Evolutionary conservation across 2,888 invertebrate genomes (phyloP).

Genomic region (Drosophila mimetica): DNA sequence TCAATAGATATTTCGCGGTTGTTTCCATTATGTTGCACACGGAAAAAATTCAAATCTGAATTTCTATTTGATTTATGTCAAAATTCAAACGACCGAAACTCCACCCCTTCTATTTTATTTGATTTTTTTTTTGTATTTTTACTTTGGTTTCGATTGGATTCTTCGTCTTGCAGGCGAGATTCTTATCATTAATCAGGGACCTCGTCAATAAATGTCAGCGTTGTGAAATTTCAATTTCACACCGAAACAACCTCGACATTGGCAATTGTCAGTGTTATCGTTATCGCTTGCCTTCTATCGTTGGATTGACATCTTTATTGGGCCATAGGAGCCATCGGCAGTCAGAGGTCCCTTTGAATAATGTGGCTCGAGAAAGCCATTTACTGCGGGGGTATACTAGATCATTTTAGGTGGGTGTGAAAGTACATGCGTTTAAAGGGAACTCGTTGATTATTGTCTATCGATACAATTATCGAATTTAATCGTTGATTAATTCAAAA

Average conservation of each 20-base stretch:
- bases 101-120: constrained; percentile 7
- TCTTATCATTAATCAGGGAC: constrained; percentile 83
- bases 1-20: constrained; percentile 85
- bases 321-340: constrained; percentile 3
- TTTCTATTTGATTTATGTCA: constrained; percentile 85
- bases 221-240: constrained; percentile 83
- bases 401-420: neutral
- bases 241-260: constrained; percentile 62
- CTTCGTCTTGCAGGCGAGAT: constrained; percentile 57
- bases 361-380: neutral
- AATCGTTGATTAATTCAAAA: too few relatives aligned
- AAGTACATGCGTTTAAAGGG: neutral
- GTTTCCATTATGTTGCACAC: constrained; percentile 81
- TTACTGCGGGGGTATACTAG: neutral
- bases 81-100: constrained; percentile 72
- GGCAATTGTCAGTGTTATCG: constrained; percentile 46
- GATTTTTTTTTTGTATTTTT: constrained; percentile 4
- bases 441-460: neutral
- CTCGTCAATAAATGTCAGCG: constrained; percentile 84
- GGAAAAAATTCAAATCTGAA: constrained; percentile 27
- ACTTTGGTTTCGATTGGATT: constrained; percentile 6
- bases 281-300: constrained; percentile 37
- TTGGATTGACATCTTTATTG: constrained; percentile 66
- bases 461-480: neutral
- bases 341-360: too few relatives aligned